phyloP scores from a whole-genome alignment of 2,113 vertebrate genomes.

The Barbus barbus region DNA sequence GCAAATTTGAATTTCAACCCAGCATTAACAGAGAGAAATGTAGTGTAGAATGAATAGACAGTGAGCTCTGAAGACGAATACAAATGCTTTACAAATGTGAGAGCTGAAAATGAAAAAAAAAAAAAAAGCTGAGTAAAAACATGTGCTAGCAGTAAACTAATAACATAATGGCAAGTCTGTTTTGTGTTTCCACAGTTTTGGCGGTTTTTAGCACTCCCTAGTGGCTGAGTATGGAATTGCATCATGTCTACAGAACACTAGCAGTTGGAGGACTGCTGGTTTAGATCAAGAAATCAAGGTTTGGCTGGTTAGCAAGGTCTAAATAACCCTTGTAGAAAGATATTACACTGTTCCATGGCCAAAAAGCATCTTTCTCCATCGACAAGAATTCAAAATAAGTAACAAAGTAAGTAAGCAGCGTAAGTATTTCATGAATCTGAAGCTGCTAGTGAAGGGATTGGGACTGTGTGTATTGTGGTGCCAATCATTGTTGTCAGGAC shows the following conservation, averaged over 20 bases:
- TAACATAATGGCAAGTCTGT: neutral
- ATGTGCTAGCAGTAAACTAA: neutral
- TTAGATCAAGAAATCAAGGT: neutral
- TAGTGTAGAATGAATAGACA: neutral
- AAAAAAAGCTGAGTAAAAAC: neutral
- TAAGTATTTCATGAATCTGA: too few species aligned
- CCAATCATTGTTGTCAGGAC: neutral
- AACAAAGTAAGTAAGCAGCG: too few species aligned
- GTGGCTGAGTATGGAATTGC: neutral
- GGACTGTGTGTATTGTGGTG: too few species aligned
- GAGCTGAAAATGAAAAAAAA: neutral
- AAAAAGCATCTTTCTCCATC: too few species aligned
- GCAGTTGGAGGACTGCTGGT: neutral
- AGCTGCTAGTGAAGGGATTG: too few species aligned
- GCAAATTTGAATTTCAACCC: neutral
- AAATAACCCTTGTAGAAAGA: neutral
- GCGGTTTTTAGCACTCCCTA: neutral
- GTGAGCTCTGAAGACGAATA: neutral
- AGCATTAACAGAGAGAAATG: neutral
- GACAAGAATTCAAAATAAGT: too few species aligned
- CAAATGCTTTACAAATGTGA: neutral
- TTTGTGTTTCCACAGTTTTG: neutral
- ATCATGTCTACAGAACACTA: neutral
- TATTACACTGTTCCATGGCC: too few species aligned
- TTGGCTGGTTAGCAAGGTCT: neutral